Evolutionary conservation across 2,797 vertebrate genomes (phyloP).

Genomic region (Capromys pilorides): DNA sequence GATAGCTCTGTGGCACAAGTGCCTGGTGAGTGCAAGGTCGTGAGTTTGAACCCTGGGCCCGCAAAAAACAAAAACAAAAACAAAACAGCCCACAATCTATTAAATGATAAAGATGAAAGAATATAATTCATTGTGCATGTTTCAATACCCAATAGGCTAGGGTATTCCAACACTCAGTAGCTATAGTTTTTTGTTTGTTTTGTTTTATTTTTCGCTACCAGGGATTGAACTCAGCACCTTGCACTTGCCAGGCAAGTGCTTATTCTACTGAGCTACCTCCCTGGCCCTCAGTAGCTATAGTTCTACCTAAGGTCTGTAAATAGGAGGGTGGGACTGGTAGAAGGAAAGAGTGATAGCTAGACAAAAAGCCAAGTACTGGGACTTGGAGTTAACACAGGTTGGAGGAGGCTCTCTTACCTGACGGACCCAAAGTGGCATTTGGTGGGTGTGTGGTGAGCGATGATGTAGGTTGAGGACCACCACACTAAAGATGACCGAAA

Average conservation of each 20-base stretch:
- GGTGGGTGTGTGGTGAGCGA: constrained; percentile 91
- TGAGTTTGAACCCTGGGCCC: no score
- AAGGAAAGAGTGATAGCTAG: neutral
- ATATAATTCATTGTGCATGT: neutral
- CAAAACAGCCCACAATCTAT: neutral
- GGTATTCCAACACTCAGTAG: neutral
- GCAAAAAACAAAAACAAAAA: no score
- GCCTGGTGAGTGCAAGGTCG: no score
- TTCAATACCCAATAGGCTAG: neutral
- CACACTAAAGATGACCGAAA: constrained; percentile 94
- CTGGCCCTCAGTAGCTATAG: neutral
- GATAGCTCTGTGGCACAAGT: no score
- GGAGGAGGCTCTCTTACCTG: constrained; percentile 85
- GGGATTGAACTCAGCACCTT: no score
- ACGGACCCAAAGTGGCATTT: constrained; percentile 93
- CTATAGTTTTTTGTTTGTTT: neutral
- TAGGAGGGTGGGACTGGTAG: neutral
- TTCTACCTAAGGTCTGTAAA: neutral
- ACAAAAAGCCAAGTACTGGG: constrained; percentile 7
- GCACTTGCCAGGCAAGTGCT: no score
- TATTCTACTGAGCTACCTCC: no score
- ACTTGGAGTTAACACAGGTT: neutral
- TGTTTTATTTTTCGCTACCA: no score
- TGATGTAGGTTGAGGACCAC: constrained; percentile 95
- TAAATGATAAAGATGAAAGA: neutral